phyloP scores from a whole-genome alignment of 2,113 vertebrate species.

The Symphodus melops region DNA sequence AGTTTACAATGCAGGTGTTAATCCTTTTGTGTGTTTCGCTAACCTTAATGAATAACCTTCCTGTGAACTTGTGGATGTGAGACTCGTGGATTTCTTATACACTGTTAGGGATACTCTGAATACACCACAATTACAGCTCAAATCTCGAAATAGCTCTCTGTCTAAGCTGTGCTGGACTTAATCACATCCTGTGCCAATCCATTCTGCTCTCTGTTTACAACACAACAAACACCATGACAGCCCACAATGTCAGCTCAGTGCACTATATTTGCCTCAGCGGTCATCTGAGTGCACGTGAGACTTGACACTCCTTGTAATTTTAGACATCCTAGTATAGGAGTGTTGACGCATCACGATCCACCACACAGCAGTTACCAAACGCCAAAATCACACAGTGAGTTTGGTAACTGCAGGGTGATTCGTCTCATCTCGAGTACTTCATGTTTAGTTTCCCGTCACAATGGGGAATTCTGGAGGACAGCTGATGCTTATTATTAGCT shows the following conservation, averaged over 20 bases:
- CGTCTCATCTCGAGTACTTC: background rate
- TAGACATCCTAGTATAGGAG: background rate
- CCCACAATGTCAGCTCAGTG: slow-evolving; percentile 29
- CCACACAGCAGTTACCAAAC: background rate
- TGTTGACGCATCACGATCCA: background rate
- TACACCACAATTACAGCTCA: slow-evolving; percentile 66
- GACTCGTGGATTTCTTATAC: slow-evolving; percentile 32
- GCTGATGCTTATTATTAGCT: slow-evolving; percentile 77
- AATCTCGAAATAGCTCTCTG: slow-evolving; percentile 63
- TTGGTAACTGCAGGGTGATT: background rate
- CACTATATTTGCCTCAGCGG: slow-evolving; percentile 42
- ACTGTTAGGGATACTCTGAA: slow-evolving; percentile 26
- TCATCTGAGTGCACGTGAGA: slow-evolving; percentile 34
- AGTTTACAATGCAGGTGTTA: slow-evolving; percentile 19
- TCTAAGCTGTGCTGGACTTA: slow-evolving; percentile 62
- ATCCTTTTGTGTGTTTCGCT: slow-evolving; percentile 7
- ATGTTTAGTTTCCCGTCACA: slow-evolving; percentile 19
- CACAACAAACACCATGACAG: slow-evolving; percentile 37
- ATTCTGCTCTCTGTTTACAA: slow-evolving; percentile 46
- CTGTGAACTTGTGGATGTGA: slow-evolving; percentile 25
- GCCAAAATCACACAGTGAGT: background rate
- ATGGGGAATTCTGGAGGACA: slow-evolving; percentile 55
- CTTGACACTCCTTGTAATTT: slow-evolving; percentile 17
- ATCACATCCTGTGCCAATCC: slow-evolving; percentile 53
- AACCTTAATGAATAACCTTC: slow-evolving; percentile 9